phyloP scores from a whole-genome alignment of 2,113 vertebrate genomes.

The Peromyscus maniculatus region DNA sequence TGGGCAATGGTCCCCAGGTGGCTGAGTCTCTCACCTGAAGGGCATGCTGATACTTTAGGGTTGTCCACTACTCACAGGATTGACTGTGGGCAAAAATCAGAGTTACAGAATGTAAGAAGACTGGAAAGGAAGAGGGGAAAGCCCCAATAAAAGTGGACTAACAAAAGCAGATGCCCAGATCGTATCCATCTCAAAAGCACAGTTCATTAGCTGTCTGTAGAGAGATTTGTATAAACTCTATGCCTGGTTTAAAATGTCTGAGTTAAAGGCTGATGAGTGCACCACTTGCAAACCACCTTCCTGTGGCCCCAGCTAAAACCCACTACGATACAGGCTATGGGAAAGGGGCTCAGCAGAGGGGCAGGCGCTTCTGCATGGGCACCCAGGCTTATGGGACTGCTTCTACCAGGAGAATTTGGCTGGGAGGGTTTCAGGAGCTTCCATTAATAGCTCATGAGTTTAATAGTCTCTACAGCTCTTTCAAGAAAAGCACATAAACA shows the following conservation, averaged over 20 bases:
- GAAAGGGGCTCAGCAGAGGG: not conserved
- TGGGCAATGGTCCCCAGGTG: not conserved
- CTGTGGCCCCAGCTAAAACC: not conserved
- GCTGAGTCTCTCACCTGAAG: not conserved
- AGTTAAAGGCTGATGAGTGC: not conserved
- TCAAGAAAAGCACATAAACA: slow-evolving; percentile 43
- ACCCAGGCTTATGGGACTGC: not conserved
- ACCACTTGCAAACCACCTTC: not conserved
- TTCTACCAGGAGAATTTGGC: not conserved
- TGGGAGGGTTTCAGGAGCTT: not conserved
- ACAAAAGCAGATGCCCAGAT: not conserved
- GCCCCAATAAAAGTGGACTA: not conserved
- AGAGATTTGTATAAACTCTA: not conserved
- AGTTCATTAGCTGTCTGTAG: not conserved
- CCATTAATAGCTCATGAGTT: not conserved
- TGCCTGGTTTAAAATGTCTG: not conserved
- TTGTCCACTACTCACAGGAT: not conserved
- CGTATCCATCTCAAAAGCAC: not conserved
- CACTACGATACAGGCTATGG: not conserved
- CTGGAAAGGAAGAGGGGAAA: not conserved
- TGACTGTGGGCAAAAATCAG: not conserved
- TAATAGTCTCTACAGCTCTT: slow-evolving; percentile 1
- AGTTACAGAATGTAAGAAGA: not conserved
- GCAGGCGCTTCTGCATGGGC: rapidly evolving
- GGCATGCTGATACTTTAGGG: not conserved